Conservation (phyloP, 2,113 vertebrate genomes). For the Callionymus lyra region DNA sequence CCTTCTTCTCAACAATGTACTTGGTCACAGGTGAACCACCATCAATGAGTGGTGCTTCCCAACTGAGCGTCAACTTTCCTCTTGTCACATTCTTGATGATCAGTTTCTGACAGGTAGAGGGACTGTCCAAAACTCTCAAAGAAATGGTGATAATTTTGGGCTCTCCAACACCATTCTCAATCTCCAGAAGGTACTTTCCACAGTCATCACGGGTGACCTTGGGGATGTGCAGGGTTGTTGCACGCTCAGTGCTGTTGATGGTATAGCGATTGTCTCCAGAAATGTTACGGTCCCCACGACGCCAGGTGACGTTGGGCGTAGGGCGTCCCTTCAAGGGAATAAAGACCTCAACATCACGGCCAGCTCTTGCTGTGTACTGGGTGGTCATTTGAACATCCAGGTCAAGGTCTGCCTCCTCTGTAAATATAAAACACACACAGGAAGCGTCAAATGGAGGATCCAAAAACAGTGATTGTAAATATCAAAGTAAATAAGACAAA, state of each 20-base stretch:
- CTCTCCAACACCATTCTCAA: constrained; percentile 94
- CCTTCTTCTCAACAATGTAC: constrained; percentile 90
- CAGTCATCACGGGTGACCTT: constrained; percentile 88
- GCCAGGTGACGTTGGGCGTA: constrained; percentile 85
- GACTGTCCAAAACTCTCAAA: constrained; percentile 88
- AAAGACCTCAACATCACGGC: constrained; percentile 81
- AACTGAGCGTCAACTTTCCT: constrained; percentile 83
- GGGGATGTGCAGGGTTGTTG: constrained; percentile 81
- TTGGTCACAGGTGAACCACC: constrained; percentile 88
- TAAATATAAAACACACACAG: constrained; percentile 13
- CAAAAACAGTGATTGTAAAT: not conserved
- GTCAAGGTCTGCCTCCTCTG: constrained; percentile 93
- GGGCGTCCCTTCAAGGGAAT: constrained; percentile 94
- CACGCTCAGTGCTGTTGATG: constrained; percentile 85
- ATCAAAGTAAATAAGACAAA: constrained; percentile 50
- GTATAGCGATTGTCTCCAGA: constrained; percentile 76
- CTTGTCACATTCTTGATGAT: constrained; percentile 85
- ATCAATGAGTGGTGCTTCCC: constrained; percentile 89
- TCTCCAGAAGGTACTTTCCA: constrained; percentile 88
- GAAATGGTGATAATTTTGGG: constrained; percentile 83
- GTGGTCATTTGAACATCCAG: constrained; percentile 86
- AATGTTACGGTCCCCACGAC: constrained; percentile 86
- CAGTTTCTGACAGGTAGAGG: constrained; percentile 86
- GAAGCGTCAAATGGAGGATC: not conserved
- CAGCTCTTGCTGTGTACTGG: constrained; percentile 81